Evolutionary conservation across 2,888 invertebrate genomes (phyloP).

Genomic region (Heliconius ismenius): DNA sequence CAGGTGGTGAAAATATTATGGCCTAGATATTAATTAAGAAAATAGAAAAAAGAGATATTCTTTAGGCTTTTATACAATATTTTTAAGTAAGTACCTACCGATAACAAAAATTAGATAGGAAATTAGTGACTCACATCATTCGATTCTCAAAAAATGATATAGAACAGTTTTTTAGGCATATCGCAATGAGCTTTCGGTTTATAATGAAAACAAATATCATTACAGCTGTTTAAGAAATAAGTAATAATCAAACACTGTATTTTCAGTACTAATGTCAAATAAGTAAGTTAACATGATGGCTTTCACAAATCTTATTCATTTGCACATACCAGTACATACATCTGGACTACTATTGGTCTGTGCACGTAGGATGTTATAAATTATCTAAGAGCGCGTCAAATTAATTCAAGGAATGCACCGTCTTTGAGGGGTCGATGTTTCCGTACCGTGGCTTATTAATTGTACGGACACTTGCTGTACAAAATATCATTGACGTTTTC

Average conservation of each 20-base stretch:
- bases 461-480: conserved; percentile 70
- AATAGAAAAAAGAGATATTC: neutral
- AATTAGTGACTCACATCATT: too few relatives aligned
- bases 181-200: neutral
- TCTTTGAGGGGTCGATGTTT: conserved; percentile 68
- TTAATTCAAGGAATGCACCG: conserved; percentile 78
- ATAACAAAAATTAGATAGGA: too few relatives aligned
- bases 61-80: too few relatives aligned
- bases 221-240: neutral
- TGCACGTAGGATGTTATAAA: conserved; percentile 78
- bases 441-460: conserved; percentile 74
- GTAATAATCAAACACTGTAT: conserved; percentile 26
- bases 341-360: conserved; percentile 55
- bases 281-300: conserved; percentile 40
- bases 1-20: neutral
- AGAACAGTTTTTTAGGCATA: too few relatives aligned
- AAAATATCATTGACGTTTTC: conserved; percentile 64
- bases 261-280: conserved; percentile 38
- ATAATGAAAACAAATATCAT: neutral
- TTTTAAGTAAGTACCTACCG: too few relatives aligned
- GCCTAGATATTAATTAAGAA: neutral
- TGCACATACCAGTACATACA: conserved; percentile 47
- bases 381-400: conserved; percentile 80
- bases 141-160: too few relatives aligned
- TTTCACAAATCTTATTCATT: conserved; percentile 44